phyloP scores from a whole-genome alignment of 2,797 vertebrate genomes.

The Heteromormyrus szaboi region DNA sequence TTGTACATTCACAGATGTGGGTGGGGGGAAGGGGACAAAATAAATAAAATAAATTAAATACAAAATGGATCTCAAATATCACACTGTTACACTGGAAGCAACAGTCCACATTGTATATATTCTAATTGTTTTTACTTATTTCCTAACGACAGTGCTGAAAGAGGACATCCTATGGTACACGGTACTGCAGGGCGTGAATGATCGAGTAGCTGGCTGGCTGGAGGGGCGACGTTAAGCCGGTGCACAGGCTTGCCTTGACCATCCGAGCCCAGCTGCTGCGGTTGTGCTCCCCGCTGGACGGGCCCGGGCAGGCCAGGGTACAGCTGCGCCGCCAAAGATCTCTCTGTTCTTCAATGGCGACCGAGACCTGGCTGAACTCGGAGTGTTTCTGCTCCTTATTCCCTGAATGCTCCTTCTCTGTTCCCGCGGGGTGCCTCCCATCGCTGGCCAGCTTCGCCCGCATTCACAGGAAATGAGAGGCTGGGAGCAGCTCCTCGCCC shows the following conservation, averaged over 20 bases:
- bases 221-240: background rate
- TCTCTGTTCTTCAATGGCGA: slow-evolving; percentile 11
- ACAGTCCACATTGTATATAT: slow-evolving; percentile 30
- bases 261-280: background rate
- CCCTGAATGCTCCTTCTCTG: background rate
- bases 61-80: slow-evolving; percentile 38
- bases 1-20: slow-evolving; percentile 46
- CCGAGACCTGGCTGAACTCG: background rate
- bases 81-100: slow-evolving; percentile 31
- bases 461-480: background rate
- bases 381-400: background rate
- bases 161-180: slow-evolving; percentile 26
- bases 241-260: slow-evolving; percentile 1
- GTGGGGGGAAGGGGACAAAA: slow-evolving; percentile 43
- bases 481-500: background rate
- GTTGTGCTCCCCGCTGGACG: background rate
- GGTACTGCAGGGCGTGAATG: slow-evolving; percentile 18
- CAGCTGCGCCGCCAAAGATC: slow-evolving; percentile 15
- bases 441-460: background rate
- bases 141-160: slow-evolving; percentile 24
- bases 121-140: slow-evolving; percentile 17
- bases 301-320: slow-evolving; percentile 6
- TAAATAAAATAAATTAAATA: slow-evolving; percentile 55
- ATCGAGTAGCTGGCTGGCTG: slow-evolving; percentile 14
- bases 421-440: background rate